phyloP scores from a whole-genome alignment of 2,888 invertebrate species.

The Lasioglossum pauxillum region DNA sequence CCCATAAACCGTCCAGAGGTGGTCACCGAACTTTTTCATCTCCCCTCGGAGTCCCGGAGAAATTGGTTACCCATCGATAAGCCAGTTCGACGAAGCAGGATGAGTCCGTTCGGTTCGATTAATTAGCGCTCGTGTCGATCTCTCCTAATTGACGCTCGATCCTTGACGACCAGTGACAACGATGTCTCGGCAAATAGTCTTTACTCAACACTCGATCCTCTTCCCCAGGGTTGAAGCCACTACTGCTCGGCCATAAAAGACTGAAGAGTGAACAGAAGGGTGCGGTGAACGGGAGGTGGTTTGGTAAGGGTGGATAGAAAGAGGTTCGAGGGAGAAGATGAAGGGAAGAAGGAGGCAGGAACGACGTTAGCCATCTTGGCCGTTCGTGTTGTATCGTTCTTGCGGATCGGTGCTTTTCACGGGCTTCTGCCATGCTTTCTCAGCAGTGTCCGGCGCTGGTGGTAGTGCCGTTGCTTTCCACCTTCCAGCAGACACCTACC shows the following conservation, averaged over 20 bases:
- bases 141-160: constrained; percentile 47
- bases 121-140: constrained; percentile 36
- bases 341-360: constrained; percentile 30
- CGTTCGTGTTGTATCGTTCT: constrained; percentile 77
- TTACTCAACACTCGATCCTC: constrained; percentile 33
- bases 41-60: neutral
- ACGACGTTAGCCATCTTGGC: constrained; percentile 68
- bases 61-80: neutral
- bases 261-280: constrained; percentile 21
- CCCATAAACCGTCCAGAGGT: neutral
- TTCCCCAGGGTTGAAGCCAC: constrained; percentile 29
- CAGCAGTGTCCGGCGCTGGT: constrained; percentile 59
- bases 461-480: constrained; percentile 47
- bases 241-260: constrained; percentile 48
- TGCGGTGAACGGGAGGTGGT: neutral
- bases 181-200: constrained; percentile 46
- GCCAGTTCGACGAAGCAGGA: neutral
- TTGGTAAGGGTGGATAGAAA: neutral
- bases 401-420: constrained; percentile 72
- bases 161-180: constrained; percentile 38
- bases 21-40: neutral
- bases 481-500: constrained; percentile 60
- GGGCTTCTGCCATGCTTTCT: constrained; percentile 68
- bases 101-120: neutral
- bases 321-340: constrained; percentile 1